These are phyloP conservation scores for Rhagoletis zephyria DNA, from an alignment of 1,140 invertebrate species.

Conservation along the genomic window DNA sequence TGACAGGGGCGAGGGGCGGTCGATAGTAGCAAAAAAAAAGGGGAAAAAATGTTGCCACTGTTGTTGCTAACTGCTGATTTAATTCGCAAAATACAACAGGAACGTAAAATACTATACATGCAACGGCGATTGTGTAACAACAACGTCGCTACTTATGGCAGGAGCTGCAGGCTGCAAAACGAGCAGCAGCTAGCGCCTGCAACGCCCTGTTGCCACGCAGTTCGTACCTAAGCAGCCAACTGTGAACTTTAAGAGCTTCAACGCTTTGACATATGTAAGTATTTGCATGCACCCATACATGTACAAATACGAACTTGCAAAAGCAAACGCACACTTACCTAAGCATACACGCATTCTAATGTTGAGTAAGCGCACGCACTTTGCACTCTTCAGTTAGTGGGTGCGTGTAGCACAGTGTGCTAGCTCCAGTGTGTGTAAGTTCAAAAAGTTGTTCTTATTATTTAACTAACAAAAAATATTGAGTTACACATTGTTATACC, in stretches of 20 bases:
- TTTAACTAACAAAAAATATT: too few relatives aligned
- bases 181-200: not conserved
- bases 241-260: conserved; percentile 36
- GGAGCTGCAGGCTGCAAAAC: not conserved
- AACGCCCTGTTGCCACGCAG: conserved; percentile 13
- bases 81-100: conserved; percentile 16
- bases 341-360: not conserved
- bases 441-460: not conserved
- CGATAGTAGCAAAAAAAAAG: not conserved
- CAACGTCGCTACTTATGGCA: not conserved
- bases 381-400: not conserved
- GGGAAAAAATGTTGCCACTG: not conserved
- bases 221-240: not conserved
- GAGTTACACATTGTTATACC: too few relatives aligned
- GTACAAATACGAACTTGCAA: not conserved
- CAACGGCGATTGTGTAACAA: not conserved
- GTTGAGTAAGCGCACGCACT: not conserved
- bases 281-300: not conserved
- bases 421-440: not conserved
- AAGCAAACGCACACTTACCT: not conserved
- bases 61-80: conserved; percentile 40
- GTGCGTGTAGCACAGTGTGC: not conserved
- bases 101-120: not conserved
- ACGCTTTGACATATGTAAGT: not conserved
- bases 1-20: not conserved